Percentiles rank a stretch among this genome's conserved stretches.
Evolutionary conservation across 2,888 invertebrate genomes (phyloP).

Genomic region (Caenorhabditis japonica): DNA sequence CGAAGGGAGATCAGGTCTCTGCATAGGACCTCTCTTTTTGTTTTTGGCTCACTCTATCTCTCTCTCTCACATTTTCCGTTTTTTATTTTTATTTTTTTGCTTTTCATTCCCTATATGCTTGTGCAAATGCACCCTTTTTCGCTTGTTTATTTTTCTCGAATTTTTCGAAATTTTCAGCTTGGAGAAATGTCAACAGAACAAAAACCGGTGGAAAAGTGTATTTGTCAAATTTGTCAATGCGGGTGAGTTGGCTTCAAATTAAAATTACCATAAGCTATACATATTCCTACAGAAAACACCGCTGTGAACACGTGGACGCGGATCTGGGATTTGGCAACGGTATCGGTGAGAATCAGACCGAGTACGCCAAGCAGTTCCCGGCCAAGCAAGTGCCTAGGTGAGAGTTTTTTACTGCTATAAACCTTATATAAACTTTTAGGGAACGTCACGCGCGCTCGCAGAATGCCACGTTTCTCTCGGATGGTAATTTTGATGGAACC

Average conservation of each 20-base stretch:
- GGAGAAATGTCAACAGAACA: conserved; percentile 23
- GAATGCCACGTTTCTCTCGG: conserved; percentile 30
- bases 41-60: too few relatives aligned
- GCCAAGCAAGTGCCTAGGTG: conserved; percentile 53
- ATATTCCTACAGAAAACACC: conserved; percentile 52
- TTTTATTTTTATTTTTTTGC: too few relatives aligned
- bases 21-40: neutral
- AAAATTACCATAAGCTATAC: conserved; percentile 1
- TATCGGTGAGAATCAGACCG: conserved; percentile 56
- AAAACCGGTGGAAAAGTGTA: conserved; percentile 54
- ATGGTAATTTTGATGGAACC: conserved; percentile 55
- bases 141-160: neutral
- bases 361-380: conserved; percentile 55
- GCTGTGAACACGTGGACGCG: conserved; percentile 62
- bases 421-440: conserved; percentile 1
- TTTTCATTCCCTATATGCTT: too few relatives aligned
- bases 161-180: too few relatives aligned
- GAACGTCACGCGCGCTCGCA: conserved; percentile 20
- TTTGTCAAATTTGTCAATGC: conserved; percentile 64
- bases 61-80: too few relatives aligned
- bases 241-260: conserved; percentile 48
- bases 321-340: conserved; percentile 57
- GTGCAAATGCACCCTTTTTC: too few relatives aligned
- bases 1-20: conserved; percentile 40
- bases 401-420: neutral